Evolutionary conservation across 2,888 invertebrate species (phyloP).

Genomic region (Rotaria magnacalcarata): DNA sequence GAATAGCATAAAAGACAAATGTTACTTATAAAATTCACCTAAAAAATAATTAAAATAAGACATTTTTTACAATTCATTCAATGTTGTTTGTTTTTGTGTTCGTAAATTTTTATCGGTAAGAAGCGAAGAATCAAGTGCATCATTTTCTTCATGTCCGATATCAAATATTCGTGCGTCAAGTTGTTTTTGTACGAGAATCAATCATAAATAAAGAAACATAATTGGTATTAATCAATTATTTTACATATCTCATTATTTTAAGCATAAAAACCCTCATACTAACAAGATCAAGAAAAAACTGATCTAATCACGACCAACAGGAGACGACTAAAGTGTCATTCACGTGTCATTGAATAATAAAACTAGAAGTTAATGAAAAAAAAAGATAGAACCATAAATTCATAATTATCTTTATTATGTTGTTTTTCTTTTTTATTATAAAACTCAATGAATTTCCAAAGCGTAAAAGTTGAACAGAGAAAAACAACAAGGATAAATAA

Average conservation of each 20-base stretch:
- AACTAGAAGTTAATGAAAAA: background rate
- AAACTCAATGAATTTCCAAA: no score
- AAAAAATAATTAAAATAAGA: no score
- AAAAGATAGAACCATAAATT: no score
- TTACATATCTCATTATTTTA: constrained; percentile 77
- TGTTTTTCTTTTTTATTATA: no score
- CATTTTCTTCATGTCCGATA: constrained; percentile 51
- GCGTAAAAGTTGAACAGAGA: no score
- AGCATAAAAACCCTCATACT: constrained; percentile 75
- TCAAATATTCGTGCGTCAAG: constrained; percentile 79
- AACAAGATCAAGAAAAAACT: constrained; percentile 78
- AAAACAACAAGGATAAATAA: no score
- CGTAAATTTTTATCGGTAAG: background rate
- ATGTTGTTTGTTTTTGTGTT: background rate
- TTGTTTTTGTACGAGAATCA: constrained; percentile 69
- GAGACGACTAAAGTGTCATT: constrained; percentile 66
- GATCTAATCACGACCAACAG: constrained; percentile 76
- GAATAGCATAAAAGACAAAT: background rate
- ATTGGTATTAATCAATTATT: constrained; percentile 75
- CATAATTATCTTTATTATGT: no score
- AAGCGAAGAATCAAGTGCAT: constrained; percentile 3
- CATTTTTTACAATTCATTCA: no score
- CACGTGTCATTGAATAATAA: constrained; percentile 30
- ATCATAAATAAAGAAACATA: constrained; percentile 76
- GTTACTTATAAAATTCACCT: background rate